phyloP scores from a whole-genome alignment of 2,113 vertebrate genomes.

The Salvelinus alpinus region DNA sequence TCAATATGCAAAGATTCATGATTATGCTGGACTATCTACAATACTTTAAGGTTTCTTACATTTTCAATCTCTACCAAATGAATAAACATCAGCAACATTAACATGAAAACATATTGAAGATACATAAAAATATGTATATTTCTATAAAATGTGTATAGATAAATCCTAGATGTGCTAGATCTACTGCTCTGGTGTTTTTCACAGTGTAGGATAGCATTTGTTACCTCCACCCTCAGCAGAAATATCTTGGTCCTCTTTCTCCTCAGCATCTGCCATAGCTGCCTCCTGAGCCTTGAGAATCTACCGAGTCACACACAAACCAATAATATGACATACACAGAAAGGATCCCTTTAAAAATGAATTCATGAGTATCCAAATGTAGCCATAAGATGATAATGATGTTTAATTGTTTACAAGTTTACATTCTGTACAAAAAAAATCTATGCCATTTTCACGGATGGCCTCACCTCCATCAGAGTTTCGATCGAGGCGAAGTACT shows the following conservation, averaged over 20 bases:
- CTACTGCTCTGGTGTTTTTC: too few relatives aligned
- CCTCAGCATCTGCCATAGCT: constrained; percentile 83
- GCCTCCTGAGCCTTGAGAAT: constrained; percentile 86
- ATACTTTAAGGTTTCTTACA: too few relatives aligned
- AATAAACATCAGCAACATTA: too few relatives aligned
- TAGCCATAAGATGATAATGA: neutral
- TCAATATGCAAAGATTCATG: too few relatives aligned
- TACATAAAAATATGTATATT: too few relatives aligned
- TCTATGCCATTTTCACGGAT: neutral
- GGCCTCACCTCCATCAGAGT: constrained; percentile 89
- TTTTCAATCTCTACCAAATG: too few relatives aligned
- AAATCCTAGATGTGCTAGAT: too few relatives aligned
- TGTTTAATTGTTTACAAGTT: too few relatives aligned
- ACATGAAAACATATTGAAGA: too few relatives aligned
- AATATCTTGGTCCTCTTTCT: constrained; percentile 89
- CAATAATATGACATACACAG: neutral
- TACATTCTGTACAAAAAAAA: too few relatives aligned
- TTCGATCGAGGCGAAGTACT: constrained; percentile 96
- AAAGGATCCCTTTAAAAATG: neutral
- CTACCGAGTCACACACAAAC: constrained; percentile 57
- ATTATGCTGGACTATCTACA: too few relatives aligned
- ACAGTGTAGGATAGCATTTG: neutral
- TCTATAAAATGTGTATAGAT: too few relatives aligned
- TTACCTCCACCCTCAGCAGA: constrained; percentile 83
- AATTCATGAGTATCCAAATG: neutral